Conservation (phyloP, 1,140 invertebrate genomes). For the Oryzaephilus surinamensis region DNA sequence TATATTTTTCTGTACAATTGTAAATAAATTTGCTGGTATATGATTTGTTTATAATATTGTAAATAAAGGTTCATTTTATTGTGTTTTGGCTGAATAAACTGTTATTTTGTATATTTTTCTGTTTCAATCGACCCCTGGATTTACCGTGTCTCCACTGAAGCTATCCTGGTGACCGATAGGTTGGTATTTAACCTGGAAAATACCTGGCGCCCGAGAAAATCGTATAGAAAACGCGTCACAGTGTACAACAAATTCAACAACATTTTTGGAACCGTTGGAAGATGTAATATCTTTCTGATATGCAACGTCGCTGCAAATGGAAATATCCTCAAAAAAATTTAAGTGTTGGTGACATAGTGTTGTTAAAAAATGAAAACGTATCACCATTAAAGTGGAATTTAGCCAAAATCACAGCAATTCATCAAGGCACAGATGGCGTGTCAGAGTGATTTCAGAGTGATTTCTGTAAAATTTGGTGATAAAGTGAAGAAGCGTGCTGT, state of each 20-base stretch:
- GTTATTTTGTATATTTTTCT: too few species aligned
- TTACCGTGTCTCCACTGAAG: too few species aligned
- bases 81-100: too few species aligned
- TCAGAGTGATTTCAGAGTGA: slow-evolving; percentile 33
- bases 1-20: too few species aligned
- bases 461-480: slow-evolving; percentile 24
- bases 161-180: too few species aligned
- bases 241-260: slow-evolving; percentile 11
- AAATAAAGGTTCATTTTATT: too few species aligned
- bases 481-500: not conserved
- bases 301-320: slow-evolving; percentile 27
- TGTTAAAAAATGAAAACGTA: slow-evolving; percentile 28
- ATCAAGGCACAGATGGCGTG: slow-evolving; percentile 31
- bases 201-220: too few species aligned
- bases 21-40: too few species aligned
- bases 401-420: slow-evolving; percentile 28
- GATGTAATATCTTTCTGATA: slow-evolving; percentile 26
- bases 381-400: slow-evolving; percentile 34
- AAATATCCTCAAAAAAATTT: not conserved
- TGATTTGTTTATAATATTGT: too few species aligned
- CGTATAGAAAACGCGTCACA: slow-evolving; percentile 19
- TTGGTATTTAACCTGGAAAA: too few species aligned
- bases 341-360: slow-evolving; percentile 19
- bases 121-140: too few species aligned
- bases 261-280: slow-evolving; percentile 30